These are phyloP conservation scores for Xenopus tropicalis DNA, from an alignment of 2,113 vertebrate genomes.

Conservation along the genomic window UCB_Xtro_10.0 CM004443.2:101823001-101823500, in stretches of 20 bases:
- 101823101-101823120: slow-evolving; percentile 70
- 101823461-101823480: too few species aligned
- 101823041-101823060: slow-evolving; percentile 28
- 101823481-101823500: too few species aligned
- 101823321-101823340: slow-evolving; percentile 88
- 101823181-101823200: slow-evolving; percentile 88
- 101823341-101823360: too few species aligned
- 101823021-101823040: slow-evolving; percentile 66
- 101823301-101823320: slow-evolving; percentile 94
- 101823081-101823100: slow-evolving; percentile 58
- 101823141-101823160: slow-evolving; percentile 79
- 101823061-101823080: slow-evolving; percentile 55
- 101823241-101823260: slow-evolving; percentile 95
- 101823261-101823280: slow-evolving; percentile 86
- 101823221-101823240: slow-evolving; percentile 91
- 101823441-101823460: too few species aligned
- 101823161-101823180: slow-evolving; percentile 78
- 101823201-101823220: slow-evolving; percentile 93
- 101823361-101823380: too few species aligned
- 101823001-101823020: slow-evolving; percentile 91
- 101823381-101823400: too few species aligned
- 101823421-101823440: too few species aligned
- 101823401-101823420: too few species aligned
- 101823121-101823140: slow-evolving; percentile 69
- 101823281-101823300: slow-evolving; percentile 92